These are phyloP conservation scores for Bacillus rossius DNA, from an alignment of 1,140 invertebrate genomes.

Conservation along the genomic window DNA sequence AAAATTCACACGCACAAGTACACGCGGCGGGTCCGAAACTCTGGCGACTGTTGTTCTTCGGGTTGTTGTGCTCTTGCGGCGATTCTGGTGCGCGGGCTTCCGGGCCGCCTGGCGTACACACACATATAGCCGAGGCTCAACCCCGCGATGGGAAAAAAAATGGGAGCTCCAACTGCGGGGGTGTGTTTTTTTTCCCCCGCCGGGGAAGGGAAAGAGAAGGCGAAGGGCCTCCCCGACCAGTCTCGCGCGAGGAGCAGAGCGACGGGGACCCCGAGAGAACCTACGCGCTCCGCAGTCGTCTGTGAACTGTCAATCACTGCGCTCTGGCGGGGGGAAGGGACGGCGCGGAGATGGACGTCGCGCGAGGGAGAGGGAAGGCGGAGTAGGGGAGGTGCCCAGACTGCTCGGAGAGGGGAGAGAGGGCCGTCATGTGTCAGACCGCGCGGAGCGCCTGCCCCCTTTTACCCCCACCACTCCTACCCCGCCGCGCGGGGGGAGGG, in stretches of 20 bases:
- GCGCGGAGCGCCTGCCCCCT: not conserved
- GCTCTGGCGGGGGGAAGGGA: constrained; percentile 38
- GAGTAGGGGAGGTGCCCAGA: not conserved
- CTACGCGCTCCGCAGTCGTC: constrained; percentile 58
- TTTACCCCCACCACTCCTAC: not conserved
- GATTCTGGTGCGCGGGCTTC: not conserved
- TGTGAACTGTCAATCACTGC: constrained; percentile 61
- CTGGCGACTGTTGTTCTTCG: not conserved
- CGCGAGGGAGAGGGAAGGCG: not conserved
- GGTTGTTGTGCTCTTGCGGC: constrained; percentile 8
- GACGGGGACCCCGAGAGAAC: constrained; percentile 41
- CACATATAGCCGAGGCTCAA: no score
- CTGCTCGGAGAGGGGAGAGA: not conserved
- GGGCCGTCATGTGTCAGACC: not conserved
- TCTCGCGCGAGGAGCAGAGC: constrained; percentile 18
- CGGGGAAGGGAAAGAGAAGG: not conserved
- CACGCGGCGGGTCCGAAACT: not conserved
- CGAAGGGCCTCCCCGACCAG: not conserved
- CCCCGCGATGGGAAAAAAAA: no score
- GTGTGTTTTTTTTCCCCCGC: no score
- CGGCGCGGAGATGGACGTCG: constrained; percentile 22
- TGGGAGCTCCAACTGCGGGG: no score
- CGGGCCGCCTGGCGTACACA: no score
- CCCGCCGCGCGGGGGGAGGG: not conserved
- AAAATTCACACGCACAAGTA: not conserved